Base-by-base conservation (phyloP, 2,797 vertebrate species). In the Huso huso region DNA sequence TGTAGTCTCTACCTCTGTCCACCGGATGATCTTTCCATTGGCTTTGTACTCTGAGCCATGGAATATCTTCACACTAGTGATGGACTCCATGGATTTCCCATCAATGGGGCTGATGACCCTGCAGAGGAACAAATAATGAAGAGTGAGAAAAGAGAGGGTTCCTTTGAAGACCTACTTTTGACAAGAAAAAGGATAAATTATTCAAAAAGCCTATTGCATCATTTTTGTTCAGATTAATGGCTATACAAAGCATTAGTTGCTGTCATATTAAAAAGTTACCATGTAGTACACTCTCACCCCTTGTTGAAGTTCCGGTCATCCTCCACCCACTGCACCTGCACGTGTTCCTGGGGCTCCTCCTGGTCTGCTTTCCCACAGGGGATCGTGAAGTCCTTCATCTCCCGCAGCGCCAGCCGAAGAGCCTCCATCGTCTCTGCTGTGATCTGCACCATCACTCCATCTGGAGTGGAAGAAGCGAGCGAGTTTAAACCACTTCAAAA, bases 361-460 rank as follows among this genome's bases (percentile, higher is more conserved):
- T 93, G 91, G 69, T 95, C 94, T 0, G 82, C 87, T 84, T 96
- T 96, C 52, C 96, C 96, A 10, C 96, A 98, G 3, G 89, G 89
- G 79, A 98, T 87, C 73, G 83, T 94, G 77, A 95, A 97, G 85
- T 98, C 95, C 82, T 98, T 98, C 96, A 99, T 99, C 79, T 99
- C 96, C 73, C 92, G 88, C 81, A 99, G 85, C 6, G 95, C 92
- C 83, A 96, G 95, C 67, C 96, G 89, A 75, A 99, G 73, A 2
- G 92, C 87, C 70, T 97, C 96, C 96, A 99, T 99, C 69, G 90
- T 96, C 82, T 99, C 96, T 0, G 95, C 93, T 1, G 93, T 97
- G 82, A 99, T 97, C 89, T 99, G 96, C 78, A 99, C 93, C 96
- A 99, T 98, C 57, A 99, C 91, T 0, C 96, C 96, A 58, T 99